These are phyloP conservation scores for Philereme transversata DNA, from an alignment of 2,888 invertebrate genomes.

Conservation along the genomic window DNA sequence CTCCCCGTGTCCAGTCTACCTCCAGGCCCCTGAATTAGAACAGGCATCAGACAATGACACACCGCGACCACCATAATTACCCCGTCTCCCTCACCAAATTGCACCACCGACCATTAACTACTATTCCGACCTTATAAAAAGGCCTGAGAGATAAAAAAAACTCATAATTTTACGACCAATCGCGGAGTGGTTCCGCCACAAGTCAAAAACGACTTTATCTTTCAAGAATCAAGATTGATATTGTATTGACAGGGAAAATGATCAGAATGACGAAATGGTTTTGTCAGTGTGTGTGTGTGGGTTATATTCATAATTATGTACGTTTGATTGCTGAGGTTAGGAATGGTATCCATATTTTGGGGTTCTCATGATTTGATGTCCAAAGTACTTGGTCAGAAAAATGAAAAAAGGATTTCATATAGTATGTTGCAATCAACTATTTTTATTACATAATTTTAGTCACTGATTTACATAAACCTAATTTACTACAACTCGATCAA, in stretches of 20 bases:
- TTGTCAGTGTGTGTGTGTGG: slow-evolving; percentile 34
- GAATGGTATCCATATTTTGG: slow-evolving; percentile 29
- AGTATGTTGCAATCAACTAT: too few relatives aligned
- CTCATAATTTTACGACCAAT: slow-evolving; percentile 66
- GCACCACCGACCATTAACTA: slow-evolving; percentile 71
- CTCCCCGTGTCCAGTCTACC: slow-evolving; percentile 1
- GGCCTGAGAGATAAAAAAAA: slow-evolving; percentile 60
- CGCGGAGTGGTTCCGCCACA: slow-evolving; percentile 18
- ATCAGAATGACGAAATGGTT: slow-evolving; percentile 38
- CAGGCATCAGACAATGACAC: slow-evolving; percentile 73
- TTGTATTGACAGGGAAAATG: slow-evolving; percentile 27
- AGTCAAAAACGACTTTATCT: slow-evolving; percentile 24
- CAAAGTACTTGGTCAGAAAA: slow-evolving; percentile 10
- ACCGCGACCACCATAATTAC: slow-evolving; percentile 75
- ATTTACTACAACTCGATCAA: too few relatives aligned
- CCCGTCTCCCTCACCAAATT: slow-evolving; percentile 70
- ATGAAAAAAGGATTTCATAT: not conserved
- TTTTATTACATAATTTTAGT: too few relatives aligned
- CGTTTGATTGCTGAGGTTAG: slow-evolving; percentile 32
- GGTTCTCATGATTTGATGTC: slow-evolving; percentile 28
- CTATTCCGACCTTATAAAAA: slow-evolving; percentile 77
- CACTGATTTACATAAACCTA: too few relatives aligned
- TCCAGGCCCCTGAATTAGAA: slow-evolving; percentile 44
- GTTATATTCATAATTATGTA: slow-evolving; percentile 43
- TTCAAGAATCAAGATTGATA: slow-evolving; percentile 13